Evolutionary conservation across 2,888 invertebrate genomes (phyloP).

Genomic region (Leucoptera coffeella): DNA sequence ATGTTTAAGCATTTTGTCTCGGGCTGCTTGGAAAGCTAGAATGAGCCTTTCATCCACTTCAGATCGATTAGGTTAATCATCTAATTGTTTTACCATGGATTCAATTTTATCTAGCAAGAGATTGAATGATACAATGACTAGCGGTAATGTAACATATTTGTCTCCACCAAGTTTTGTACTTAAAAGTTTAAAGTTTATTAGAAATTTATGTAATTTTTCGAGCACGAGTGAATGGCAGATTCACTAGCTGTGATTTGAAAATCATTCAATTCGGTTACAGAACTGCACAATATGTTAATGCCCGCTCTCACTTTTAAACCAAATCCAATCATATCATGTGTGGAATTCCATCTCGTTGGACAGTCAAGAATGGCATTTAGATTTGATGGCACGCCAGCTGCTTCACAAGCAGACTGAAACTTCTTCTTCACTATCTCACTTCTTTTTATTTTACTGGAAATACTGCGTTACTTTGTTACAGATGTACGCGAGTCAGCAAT

Average conservation of each 20-base stretch:
- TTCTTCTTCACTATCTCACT: too few relatives aligned
- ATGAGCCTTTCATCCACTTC: too few relatives aligned
- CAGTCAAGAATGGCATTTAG: constrained; percentile 4
- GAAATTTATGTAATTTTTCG: constrained; percentile 9
- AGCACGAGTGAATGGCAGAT: constrained; percentile 9
- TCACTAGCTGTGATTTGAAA: constrained; percentile 10
- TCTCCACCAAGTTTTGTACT: constrained; percentile 10
- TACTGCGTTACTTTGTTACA: too few relatives aligned
- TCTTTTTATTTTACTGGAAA: too few relatives aligned
- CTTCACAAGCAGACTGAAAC: constrained; percentile 11
- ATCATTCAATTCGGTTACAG: constrained; percentile 10
- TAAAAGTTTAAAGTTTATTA: constrained; percentile 10
- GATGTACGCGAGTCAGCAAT: too few relatives aligned
- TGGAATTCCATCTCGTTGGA: constrained; percentile 2
- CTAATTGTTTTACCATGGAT: too few relatives aligned
- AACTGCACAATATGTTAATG: constrained; percentile 9
- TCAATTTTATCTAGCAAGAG: too few relatives aligned
- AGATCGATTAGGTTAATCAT: too few relatives aligned
- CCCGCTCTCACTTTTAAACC: constrained; percentile 7
- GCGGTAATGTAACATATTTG: too few relatives aligned
- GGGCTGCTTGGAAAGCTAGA: too few relatives aligned
- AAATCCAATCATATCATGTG: constrained; percentile 1
- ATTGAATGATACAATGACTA: too few relatives aligned
- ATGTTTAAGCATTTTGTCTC: too few relatives aligned
- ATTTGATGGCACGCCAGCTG: constrained; percentile 10